phyloP scores from a whole-genome alignment of 2,113 vertebrate species.

The Chitala chitala region DNA sequence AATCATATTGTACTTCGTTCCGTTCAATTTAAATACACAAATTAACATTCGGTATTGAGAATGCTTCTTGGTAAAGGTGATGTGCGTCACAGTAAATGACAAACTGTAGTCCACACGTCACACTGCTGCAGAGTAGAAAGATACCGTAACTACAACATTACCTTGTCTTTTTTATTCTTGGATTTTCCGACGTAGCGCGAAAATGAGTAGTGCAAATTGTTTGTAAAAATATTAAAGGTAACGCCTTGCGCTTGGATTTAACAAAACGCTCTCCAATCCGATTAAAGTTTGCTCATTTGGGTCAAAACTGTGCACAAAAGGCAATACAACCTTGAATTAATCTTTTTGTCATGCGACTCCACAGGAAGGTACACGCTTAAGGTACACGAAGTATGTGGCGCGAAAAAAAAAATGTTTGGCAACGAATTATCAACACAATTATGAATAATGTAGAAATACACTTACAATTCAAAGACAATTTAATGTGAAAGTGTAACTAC shows the following conservation, averaged over 20 bases:
- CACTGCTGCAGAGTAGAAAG: conserved; percentile 20
- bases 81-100: too few relatives aligned
- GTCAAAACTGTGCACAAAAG: neutral
- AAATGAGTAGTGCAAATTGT: conserved; percentile 30
- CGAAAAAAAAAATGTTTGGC: neutral
- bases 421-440: neutral
- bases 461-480: neutral
- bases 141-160: neutral
- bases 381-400: too few relatives aligned
- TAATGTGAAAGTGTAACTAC: neutral
- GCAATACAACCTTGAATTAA: too few relatives aligned
- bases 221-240: conserved; percentile 23
- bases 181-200: neutral
- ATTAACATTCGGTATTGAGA: too few relatives aligned
- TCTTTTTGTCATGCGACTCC: too few relatives aligned
- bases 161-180: conserved; percentile 8
- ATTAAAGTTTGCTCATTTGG: conserved; percentile 8
- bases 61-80: too few relatives aligned
- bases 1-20: too few relatives aligned
- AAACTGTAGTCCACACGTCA: too few relatives aligned
- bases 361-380: too few relatives aligned
- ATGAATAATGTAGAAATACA: neutral
- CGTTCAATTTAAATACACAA: too few relatives aligned
- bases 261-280: neutral
- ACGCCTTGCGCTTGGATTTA: conserved; percentile 20